phyloP scores from a whole-genome alignment of 2,888 invertebrate species.

The Cephus spinipes region DNA sequence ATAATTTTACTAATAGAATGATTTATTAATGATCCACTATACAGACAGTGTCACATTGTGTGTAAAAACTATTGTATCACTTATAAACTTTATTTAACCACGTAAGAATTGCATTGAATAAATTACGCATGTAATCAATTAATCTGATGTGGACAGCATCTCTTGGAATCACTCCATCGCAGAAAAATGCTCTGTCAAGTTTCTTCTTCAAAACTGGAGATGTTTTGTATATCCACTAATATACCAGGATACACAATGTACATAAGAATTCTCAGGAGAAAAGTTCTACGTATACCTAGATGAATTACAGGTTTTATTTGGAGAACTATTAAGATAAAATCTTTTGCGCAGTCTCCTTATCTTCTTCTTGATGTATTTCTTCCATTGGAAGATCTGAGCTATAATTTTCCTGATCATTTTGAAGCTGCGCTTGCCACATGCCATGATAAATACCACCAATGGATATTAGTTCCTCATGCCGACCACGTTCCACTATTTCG shows the following conservation, averaged over 20 bases:
- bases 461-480: constrained; percentile 68
- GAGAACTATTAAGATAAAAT: background rate
- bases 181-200: background rate
- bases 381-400: background rate
- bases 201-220: background rate
- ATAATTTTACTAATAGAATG: background rate
- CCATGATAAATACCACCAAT: constrained; percentile 81
- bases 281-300: background rate
- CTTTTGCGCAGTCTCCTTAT: background rate
- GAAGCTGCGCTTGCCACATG: constrained; percentile 94
- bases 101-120: background rate
- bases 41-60: background rate
- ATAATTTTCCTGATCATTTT: constrained; percentile 66
- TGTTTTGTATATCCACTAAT: background rate
- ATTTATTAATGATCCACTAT: background rate
- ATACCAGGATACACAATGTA: background rate
- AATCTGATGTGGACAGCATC: background rate
- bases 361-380: background rate
- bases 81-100: background rate
- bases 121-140: background rate
- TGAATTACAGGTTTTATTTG: background rate
- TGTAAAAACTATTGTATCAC: background rate
- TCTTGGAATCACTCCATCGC: background rate
- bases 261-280: background rate
- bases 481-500: constrained; percentile 90